Conservation (phyloP, 2,888 invertebrate genomes). For the Catocala sponsa region DNA sequence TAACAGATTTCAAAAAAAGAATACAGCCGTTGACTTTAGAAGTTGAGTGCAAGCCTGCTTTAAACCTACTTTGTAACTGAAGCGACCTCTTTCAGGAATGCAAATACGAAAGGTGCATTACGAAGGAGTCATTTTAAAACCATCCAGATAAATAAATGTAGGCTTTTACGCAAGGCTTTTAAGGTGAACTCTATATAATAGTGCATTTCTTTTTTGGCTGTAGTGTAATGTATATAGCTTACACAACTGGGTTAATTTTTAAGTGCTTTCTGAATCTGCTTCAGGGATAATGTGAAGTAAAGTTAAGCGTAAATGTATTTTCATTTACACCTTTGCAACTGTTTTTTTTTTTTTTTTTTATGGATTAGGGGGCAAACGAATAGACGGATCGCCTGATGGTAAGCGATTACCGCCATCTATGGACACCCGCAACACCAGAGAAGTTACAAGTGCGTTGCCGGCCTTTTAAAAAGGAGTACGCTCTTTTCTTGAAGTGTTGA, state of each 20-base stretch:
- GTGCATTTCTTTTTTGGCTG: background rate
- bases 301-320: no score
- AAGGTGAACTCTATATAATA: background rate
- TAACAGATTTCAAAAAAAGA: constrained; percentile 7
- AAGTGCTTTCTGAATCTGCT: no score
- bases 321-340: no score
- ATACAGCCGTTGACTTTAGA: constrained; percentile 13
- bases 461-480: no score
- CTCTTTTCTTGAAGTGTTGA: no score
- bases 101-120: constrained; percentile 51
- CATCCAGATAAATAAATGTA: constrained; percentile 40
- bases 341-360: no score
- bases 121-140: constrained; percentile 25
- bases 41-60: constrained; percentile 42
- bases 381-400: no score
- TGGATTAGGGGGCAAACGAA: no score
- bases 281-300: no score
- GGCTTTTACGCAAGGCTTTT: constrained; percentile 22
- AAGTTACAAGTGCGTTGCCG: no score
- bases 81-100: constrained; percentile 45
- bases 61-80: constrained; percentile 21
- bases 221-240: background rate
- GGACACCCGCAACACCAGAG: no score
- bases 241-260: background rate
- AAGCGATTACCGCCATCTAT: no score